These are phyloP conservation scores for Ceratoteleas bidentatus DNA, from an alignment of 1,140 invertebrate species.

Conservation along the genomic window DNA sequence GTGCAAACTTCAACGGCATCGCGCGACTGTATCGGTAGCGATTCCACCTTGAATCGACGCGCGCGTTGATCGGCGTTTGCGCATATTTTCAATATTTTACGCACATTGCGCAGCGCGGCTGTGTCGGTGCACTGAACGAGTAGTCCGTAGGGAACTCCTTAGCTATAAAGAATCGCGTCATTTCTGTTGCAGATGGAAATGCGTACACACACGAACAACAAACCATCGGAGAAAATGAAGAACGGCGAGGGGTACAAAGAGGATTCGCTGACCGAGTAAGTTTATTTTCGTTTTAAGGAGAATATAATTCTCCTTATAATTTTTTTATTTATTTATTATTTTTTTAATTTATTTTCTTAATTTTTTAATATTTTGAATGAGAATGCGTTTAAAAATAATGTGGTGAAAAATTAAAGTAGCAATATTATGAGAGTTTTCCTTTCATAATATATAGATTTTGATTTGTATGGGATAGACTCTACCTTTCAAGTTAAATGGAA, in stretches of 20 bases:
- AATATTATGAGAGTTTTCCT: too few relatives aligned
- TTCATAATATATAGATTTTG: too few relatives aligned
- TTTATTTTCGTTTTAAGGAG: slow-evolving; percentile 3
- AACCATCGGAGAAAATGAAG: slow-evolving; percentile 67
- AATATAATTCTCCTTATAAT: slow-evolving; percentile 5
- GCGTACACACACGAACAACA: slow-evolving; percentile 66
- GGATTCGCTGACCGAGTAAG: slow-evolving; percentile 70
- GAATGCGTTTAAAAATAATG: too few relatives aligned
- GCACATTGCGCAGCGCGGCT: background rate
- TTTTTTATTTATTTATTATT: too few relatives aligned
- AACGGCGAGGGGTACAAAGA: slow-evolving; percentile 69
- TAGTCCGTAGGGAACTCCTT: too few relatives aligned
- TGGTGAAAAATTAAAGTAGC: too few relatives aligned
- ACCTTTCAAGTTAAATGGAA: too few relatives aligned
- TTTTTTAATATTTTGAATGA: too few relatives aligned
- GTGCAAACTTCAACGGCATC: slow-evolving; percentile 47
- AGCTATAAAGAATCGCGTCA: too few relatives aligned
- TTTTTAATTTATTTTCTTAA: too few relatives aligned
- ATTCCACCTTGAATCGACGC: slow-evolving; percentile 35
- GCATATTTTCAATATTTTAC: slow-evolving; percentile 18
- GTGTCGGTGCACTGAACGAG: slow-evolving; percentile 6
- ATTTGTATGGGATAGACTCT: too few relatives aligned
- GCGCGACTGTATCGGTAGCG: slow-evolving; percentile 9
- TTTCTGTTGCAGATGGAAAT: too few relatives aligned
- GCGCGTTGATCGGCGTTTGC: background rate